Evolutionary conservation across 2,113 vertebrate genomes (phyloP), one percentile per base, ranked within the genome.

Genomic region (Galbula dea): DNA sequence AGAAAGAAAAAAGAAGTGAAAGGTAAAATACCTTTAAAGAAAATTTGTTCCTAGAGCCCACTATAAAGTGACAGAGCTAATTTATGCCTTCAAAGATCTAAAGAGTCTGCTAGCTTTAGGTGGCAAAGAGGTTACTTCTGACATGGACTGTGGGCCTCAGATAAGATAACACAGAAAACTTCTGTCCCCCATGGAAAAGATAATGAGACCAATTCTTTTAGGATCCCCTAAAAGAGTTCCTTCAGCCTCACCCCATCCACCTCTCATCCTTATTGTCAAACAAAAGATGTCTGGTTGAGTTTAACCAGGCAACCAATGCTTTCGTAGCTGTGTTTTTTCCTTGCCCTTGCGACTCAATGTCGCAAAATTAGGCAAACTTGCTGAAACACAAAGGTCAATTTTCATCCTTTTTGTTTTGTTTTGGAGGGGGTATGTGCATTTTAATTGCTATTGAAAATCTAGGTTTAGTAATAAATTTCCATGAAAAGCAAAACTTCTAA

Each of bases 191-290:
- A 17, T 92, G 85, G 93, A 97, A 97, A 97, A 96, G 91, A 94
- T 95, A 96, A 94, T 94, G 86, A 97, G 86, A 96, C 76, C 54
- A 84, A 80, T 55, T 85, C 83, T 91, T 82, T 95, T 37, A 54
- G 90, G 66, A 94, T 75, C 9, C 36, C 15, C 87, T 87, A 45
- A 94, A 95, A 94, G 93, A 49, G 14, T 69, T 87, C 26, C 82
- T 93, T 94, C 71, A 91, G 43, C 22, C 54, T 94, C 58, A 68
- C 62, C 27, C 54, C 13, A 75, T 68, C 16, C 46, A 86, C 45
- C 57, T 77, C 29, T 90, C 52, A 82, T 88, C 93, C 61, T 79
- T 75, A 15, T 48, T 71, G 63, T 46, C 71, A 90, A 94, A 94
- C 78, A 94, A 76, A 90, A 93, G 57, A 12, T 54, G 10, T 58